phyloP scores from a whole-genome alignment of 2,797 vertebrate genomes.

The Ctenosaura bakeri region DNA sequence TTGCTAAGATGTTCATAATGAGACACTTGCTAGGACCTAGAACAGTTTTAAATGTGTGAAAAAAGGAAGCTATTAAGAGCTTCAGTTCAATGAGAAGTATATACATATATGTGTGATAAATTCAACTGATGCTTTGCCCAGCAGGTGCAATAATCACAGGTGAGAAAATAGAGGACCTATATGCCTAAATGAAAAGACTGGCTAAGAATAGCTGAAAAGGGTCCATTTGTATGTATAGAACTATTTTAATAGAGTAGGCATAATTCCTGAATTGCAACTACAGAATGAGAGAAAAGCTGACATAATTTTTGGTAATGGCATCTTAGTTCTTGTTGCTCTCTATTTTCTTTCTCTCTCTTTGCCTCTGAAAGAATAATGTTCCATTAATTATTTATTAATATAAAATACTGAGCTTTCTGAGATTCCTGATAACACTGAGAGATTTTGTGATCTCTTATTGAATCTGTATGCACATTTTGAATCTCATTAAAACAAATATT shows the following conservation, averaged over 20 bases:
- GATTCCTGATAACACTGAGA: background rate
- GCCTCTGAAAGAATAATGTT: background rate
- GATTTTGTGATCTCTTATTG: background rate
- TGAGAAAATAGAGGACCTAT: conserved; percentile 37
- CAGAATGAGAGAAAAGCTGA: background rate
- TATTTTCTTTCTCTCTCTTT: background rate
- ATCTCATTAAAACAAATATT: background rate
- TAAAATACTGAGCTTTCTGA: background rate
- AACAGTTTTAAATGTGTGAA: conserved; percentile 2
- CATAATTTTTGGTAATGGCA: background rate
- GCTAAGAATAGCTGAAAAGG: background rate
- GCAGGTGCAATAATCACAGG: conserved; percentile 39
- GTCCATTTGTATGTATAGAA: conserved; percentile 1
- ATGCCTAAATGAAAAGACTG: background rate
- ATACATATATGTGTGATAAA: conserved; percentile 44
- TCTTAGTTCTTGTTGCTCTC: background rate
- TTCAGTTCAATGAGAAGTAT: conserved; percentile 22
- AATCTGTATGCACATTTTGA: background rate
- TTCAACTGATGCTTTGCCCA: conserved; percentile 17
- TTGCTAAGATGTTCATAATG: background rate
- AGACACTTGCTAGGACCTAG: background rate
- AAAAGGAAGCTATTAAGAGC: conserved; percentile 26
- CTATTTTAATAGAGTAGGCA: conserved; percentile 28
- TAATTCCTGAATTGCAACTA: conserved; percentile 14
- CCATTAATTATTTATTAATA: conserved; percentile 28